A percentile compares a stretch with the other conserved stretches of the same genome.
Evolutionary conservation across 1,140 invertebrate genomes (phyloP).

Genomic region (Drosophila pectinifera): DNA sequence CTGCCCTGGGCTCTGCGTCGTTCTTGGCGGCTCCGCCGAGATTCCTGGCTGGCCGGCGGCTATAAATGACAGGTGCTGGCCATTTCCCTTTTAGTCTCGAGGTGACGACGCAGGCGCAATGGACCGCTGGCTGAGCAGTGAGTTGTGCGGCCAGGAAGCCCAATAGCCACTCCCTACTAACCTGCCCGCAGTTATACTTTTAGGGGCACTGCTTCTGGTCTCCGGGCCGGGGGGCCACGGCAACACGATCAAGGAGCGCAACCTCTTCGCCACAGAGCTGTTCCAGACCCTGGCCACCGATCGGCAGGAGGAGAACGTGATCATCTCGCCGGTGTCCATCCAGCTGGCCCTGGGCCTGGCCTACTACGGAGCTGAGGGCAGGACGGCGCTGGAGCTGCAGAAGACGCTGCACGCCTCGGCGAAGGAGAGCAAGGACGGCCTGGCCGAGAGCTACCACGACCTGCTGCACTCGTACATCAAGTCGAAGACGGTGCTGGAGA

Average conservation of each 20-base stretch:
- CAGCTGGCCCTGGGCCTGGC: constrained; percentile 76
- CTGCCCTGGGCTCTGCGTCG: constrained; percentile 19
- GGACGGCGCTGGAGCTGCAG: constrained; percentile 73
- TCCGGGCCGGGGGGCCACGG: constrained; percentile 23
- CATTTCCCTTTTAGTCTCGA: constrained; percentile 81
- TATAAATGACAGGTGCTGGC: constrained; percentile 76
- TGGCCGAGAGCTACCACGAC: constrained; percentile 75
- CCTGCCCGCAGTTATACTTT: constrained; percentile 25
- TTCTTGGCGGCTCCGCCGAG: constrained; percentile 31
- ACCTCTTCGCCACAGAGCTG: constrained; percentile 79
- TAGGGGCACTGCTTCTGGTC: constrained; percentile 23
- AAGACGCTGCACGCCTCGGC: constrained; percentile 76
- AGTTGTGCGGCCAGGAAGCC: constrained; percentile 19
- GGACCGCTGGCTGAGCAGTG: constrained; percentile 58
- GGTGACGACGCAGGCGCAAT: constrained; percentile 70
- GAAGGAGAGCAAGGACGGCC: constrained; percentile 73
- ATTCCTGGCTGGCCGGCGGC: constrained; percentile 56
- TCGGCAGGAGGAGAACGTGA: constrained; percentile 79
- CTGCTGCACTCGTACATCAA: constrained; percentile 80
- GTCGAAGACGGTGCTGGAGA: constrained; percentile 78
- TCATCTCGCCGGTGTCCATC: constrained; percentile 78
- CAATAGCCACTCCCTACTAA: not conserved
- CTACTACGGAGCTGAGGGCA: constrained; percentile 78
- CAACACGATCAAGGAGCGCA: constrained; percentile 76
- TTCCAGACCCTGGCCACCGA: constrained; percentile 81